phyloP scores from a whole-genome alignment of 2,797 vertebrate species.

The Pristis pectinata region DNA sequence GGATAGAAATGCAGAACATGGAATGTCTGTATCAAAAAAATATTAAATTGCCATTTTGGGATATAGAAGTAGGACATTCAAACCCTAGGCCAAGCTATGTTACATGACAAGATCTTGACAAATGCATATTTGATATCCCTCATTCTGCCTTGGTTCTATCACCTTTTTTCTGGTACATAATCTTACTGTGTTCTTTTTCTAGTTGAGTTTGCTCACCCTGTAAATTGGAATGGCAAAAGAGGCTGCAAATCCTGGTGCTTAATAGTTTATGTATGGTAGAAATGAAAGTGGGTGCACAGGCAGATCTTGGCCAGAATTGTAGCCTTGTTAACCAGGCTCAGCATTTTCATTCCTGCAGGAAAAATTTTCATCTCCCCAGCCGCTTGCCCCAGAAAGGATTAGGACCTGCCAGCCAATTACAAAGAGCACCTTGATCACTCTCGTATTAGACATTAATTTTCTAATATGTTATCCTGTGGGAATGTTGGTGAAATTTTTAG shows the following conservation, averaged over 20 bases:
- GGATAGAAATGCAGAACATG: not conserved
- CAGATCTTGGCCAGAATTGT: not conserved
- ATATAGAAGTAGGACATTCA: not conserved
- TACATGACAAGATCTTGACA: not conserved
- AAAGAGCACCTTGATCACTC: not conserved
- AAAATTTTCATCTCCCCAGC: not conserved
- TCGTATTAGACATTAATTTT: slow-evolving; percentile 5
- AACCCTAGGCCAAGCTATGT: not conserved
- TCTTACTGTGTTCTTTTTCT: not conserved
- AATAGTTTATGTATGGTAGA: not conserved
- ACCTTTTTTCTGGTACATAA: not conserved
- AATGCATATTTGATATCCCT: not conserved
- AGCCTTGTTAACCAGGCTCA: not conserved
- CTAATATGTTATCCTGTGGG: not conserved
- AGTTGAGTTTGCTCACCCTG: not conserved
- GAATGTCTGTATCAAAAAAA: not conserved
- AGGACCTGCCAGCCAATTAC: not conserved
- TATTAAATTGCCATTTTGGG: not conserved
- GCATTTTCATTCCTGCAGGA: not conserved
- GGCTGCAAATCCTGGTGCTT: not conserved
- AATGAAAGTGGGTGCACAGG: not conserved
- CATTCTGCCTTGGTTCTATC: not conserved
- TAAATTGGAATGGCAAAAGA: not conserved
- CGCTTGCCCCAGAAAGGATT: not conserved
- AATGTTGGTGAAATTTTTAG: not conserved